phyloP scores from a whole-genome alignment of 2,797 vertebrate species.

The Poecilia wingei region DNA sequence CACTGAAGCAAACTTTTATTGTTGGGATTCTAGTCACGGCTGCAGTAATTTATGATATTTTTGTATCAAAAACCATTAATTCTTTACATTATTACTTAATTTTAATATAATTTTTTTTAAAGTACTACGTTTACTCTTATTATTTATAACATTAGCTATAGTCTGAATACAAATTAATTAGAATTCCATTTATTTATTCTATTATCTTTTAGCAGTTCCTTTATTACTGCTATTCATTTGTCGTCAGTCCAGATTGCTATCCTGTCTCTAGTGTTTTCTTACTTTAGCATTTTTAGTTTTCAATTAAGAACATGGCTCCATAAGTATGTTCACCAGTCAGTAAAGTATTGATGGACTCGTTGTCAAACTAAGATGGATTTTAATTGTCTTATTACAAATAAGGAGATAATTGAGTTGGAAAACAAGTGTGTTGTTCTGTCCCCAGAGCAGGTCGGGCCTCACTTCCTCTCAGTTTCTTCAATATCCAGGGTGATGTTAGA shows the following conservation, averaged over 20 bases:
- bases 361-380: not conserved
- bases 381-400: not conserved
- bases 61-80: not conserved
- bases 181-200: not conserved
- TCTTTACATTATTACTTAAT: not conserved
- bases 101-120: not conserved
- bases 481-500: not conserved
- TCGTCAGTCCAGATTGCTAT: not conserved
- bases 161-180: too few relatives aligned
- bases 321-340: not conserved
- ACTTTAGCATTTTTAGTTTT: not conserved
- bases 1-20: not conserved
- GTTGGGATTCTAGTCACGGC: not conserved
- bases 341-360: not conserved
- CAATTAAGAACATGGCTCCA: not conserved
- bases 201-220: not conserved
- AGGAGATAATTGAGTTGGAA: not conserved
- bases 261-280: not conserved
- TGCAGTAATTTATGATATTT: not conserved
- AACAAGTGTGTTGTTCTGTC: not conserved
- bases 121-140: not conserved
- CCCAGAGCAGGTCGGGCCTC: not conserved
- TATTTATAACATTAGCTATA: not conserved
- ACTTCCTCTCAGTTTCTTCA: not conserved
- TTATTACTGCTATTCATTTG: not conserved